Conservation (phyloP, 2,797 vertebrate species). For the Coregonus ussuriensis region DNA sequence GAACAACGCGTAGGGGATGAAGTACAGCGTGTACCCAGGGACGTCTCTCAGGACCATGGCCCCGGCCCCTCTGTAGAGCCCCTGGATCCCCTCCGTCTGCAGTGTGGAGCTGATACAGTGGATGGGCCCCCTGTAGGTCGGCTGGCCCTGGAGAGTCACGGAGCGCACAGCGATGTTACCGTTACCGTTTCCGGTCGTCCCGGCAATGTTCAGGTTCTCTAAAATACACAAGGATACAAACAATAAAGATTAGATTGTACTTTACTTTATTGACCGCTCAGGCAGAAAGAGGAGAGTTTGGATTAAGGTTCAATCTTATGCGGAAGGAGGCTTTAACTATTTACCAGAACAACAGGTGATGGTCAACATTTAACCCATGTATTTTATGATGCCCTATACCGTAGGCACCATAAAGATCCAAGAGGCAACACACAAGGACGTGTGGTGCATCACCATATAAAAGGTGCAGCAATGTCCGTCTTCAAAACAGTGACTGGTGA, state of each 20-base stretch:
- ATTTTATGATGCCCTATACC: not conserved
- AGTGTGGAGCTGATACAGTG: slow-evolving; percentile 89
- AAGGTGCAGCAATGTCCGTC: not conserved
- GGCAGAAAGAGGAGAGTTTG: no score
- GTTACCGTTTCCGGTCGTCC: slow-evolving; percentile 61
- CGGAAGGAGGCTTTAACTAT: no score
- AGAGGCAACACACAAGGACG: not conserved
- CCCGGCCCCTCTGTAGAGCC: slow-evolving; percentile 85
- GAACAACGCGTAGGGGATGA: slow-evolving; percentile 87
- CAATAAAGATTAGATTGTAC: not conserved
- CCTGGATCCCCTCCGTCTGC: slow-evolving; percentile 82
- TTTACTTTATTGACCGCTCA: not conserved
- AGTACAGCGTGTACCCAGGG: slow-evolving; percentile 92
- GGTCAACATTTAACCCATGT: no score
- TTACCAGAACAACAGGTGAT: no score
- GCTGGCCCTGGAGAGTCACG: slow-evolving; percentile 60
- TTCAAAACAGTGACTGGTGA: not conserved
- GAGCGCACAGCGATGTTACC: slow-evolving; percentile 64
- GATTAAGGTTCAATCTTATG: no score
- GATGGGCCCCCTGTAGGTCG: slow-evolving; percentile 83
- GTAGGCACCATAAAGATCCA: not conserved
- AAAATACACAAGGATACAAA: not conserved
- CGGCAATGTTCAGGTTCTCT: slow-evolving; percentile 72
- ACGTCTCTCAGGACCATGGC: slow-evolving; percentile 94
- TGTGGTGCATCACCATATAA: no score